Evolutionary conservation across 2,888 invertebrate genomes (phyloP), one percentile per base, ranked within the genome.

Genomic region (Mythimna lalbum): DNA sequence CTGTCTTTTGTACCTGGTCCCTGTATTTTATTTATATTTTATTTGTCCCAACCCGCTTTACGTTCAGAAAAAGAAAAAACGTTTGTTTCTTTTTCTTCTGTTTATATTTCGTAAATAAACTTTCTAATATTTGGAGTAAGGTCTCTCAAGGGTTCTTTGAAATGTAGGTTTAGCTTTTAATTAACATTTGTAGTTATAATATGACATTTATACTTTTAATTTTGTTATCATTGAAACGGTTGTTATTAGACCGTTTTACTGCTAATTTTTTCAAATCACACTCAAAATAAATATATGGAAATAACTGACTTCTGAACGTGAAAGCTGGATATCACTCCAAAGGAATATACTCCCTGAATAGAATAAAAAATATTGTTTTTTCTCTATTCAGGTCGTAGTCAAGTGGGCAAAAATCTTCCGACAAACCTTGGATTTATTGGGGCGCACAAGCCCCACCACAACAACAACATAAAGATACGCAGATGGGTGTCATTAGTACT

Each of bases 1-100:
- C 43, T 61, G 74, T 72, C 14, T 70, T 77, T 70, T 71, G 55
- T 76, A 64, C 74, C 69, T 71, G 73, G 63, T 23, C 31, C 5
- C 52, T 23, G 62, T 78, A 21, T 73, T 65, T 81, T 83, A 71
- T 77, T 73, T 78, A 61, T 69, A 63, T 73, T 75, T 69, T 76
- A 71, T 69, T 82, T 63, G 57, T 65, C 50, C 62, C 61, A 53
- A 5, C 62, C 50, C 47, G 53, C 59, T 63, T 66, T 65, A 59
- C 12, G 39, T 69, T 49, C 12, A 49, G n/a, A 39, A 21, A 33
- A 19, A 67, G 43, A 65, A 60, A 43, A 21, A 33, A 50, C 1
- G 17, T 49, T 56, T 52, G 27, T 67, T 33, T 52, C 19, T 33
- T 57, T 74, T 43, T 52, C 31, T 56, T 63, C 69, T 59, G 36